Evolutionary conservation across 2,113 vertebrate genomes (phyloP).

Genomic region (Ginglymostoma cirratum): DNA sequence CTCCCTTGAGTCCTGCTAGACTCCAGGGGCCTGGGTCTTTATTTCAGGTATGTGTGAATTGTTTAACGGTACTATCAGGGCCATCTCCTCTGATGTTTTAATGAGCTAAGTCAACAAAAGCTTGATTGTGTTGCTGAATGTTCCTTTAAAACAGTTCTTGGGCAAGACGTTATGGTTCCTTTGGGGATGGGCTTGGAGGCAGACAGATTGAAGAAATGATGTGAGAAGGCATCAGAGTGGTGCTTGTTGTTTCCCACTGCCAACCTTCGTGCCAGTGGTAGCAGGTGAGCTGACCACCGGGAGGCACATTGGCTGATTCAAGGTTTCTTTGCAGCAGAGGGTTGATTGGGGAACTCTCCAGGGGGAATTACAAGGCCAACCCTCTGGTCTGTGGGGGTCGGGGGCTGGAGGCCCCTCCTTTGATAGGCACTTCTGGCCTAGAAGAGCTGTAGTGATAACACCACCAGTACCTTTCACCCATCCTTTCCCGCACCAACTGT

Average conservation of each 20-base stretch:
- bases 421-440: too few species aligned
- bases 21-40: constrained; percentile 83
- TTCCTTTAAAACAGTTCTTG: neutral
- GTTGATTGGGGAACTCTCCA: too few species aligned
- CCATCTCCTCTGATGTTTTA: neutral
- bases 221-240: neutral
- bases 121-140: neutral
- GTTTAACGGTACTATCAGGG: neutral
- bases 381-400: too few species aligned
- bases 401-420: too few species aligned
- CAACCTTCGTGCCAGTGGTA: too few species aligned
- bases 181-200: neutral
- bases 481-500: too few species aligned
- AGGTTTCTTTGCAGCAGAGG: too few species aligned
- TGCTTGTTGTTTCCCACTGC: neutral
- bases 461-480: too few species aligned
- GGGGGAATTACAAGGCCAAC: too few species aligned
- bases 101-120: neutral
- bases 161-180: neutral
- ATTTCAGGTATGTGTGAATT: constrained; percentile 70
- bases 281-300: neutral
- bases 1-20: constrained; percentile 86
- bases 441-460: too few species aligned
- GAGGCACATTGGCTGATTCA: neutral
- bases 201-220: neutral